Base-by-base conservation (phyloP, 2,888 invertebrate species). In the Platycheirus albimanus region DNA sequence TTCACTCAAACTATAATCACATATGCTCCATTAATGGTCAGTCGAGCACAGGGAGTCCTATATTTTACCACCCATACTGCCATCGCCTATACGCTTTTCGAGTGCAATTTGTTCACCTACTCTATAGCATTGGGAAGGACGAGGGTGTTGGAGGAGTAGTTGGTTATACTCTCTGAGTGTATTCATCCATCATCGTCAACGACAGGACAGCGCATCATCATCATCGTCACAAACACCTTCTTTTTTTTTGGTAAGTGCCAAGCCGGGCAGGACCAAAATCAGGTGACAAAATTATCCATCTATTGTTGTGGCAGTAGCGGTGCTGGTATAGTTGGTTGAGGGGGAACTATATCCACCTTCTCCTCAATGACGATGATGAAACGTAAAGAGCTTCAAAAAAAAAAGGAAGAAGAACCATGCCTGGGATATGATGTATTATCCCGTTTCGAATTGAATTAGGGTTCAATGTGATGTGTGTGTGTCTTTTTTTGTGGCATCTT, bases 1-100 rank as follows among this genome's bases (percentile, higher is more conserved):
- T 84, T 79, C 70, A 79, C 84, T 79, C 84, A 84, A 83, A 79
- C 84, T 79, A 84, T 84, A 79, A 84, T 84, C 84, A 84, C 84
- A 84, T 84, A 84, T 84, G 84, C 84, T 79, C 79, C 84, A 84
- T 84, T 84, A 84, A 84, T 79, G 79, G 78, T 79, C 69, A 77
- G 70, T 75, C 66, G 79, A 66, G 58, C 64, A 36, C 38, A 56
- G 51, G 64, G 72, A 47, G 71, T 76, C 28, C 20, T 20, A 28
- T 70, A 17, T 33, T n/a, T 10, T 43, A 15, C 43, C 43, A 58
- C 15, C 58, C 24, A 0, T n/a, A n/a, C 20, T 3, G 20, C 10
- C n/a, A n/a, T 45, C 6, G 11, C 2, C 11, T 6, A n/a, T n/a
- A 17, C 30, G 51, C 51, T 56, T 13, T 41, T 24, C 24, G 3